Evolutionary conservation across 2,113 vertebrate species (phyloP), one percentile per base, ranked within the genome.

Genomic region (Pterocles orientalis): DNA sequence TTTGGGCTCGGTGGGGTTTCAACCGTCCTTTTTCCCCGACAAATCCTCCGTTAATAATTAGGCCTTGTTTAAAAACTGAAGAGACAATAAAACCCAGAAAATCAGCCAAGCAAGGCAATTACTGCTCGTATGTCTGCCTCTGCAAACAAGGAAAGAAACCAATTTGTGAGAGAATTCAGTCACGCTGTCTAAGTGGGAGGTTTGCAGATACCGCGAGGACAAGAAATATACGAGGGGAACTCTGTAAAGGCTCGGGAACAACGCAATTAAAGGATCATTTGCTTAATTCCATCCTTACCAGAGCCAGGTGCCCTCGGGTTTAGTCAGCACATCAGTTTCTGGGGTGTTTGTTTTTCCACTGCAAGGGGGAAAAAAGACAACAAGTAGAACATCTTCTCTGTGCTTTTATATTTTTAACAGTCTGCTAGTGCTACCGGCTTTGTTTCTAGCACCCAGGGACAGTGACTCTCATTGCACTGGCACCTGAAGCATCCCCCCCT

Each of bases 191-290:
- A 53, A 69, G 24, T 28, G 58, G 58, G 34, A 94, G 26, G 41
- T 33, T 24, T 86, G 48, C 80, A 80, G 80, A 51, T 14, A 11
- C 71, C 16, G 39, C 86, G 61, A 6, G 11, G 51, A 79, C 70
- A 83, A 34, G 76, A 69, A 82, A 70, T 82, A 90, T 21, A 45
- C 0, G 54, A 87, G 50, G 9, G 66, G 45, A 88, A 64, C 86
- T 82, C 56, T 18, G 24, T 17, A 77, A 51, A 92, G 68, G 19
- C 83, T 78, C 0, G 1, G 57, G 86, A 94, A 88, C 33, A 82
- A 92, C 79, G 73, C 61, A 96, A 68, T 80, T 45, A 83, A 91
- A 83, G 57, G 34, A 86, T 94, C 68, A 88, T 88, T 88, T 88
- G 41, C 91, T 92, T 83, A 91, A 91, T 95, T 77, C 62, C 62